These are phyloP conservation scores for Danionella cerebrum DNA, from an alignment of 2,113 vertebrate genomes.

Conservation along the genomic window DNA sequence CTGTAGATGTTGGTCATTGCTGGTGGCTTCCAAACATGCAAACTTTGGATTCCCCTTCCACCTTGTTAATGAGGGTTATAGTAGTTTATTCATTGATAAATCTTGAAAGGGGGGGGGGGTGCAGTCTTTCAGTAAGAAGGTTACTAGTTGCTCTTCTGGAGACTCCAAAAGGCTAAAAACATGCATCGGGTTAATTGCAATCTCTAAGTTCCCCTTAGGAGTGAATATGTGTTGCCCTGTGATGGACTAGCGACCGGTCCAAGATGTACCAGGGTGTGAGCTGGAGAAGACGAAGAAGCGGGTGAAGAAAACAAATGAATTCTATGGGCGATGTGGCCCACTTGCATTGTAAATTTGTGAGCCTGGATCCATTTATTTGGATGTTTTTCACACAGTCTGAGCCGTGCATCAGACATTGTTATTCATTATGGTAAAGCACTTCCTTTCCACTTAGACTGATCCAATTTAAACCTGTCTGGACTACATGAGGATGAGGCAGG, in stretches of 20 bases:
- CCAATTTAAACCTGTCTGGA: neutral
- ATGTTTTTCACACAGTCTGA: neutral
- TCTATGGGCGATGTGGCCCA: neutral
- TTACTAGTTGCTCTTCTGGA: no score
- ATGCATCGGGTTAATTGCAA: no score
- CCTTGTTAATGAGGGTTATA: neutral
- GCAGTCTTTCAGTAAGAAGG: no score
- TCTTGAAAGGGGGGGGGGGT: no score
- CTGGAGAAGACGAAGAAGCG: no score
- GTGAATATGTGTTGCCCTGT: no score
- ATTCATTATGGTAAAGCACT: constrained; percentile 9
- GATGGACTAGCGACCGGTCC: no score
- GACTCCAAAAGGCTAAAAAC: no score
- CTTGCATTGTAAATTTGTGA: constrained; percentile 1
- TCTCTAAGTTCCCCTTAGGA: no score
- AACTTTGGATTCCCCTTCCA: neutral
- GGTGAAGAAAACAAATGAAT: no score
- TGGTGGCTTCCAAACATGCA: neutral
- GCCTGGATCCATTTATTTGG: constrained; percentile 11
- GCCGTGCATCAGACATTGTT: constrained; percentile 9
- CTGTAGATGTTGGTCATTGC: neutral
- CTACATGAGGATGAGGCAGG: neutral
- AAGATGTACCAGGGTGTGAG: no score
- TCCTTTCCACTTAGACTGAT: constrained; percentile 6
- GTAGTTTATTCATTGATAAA: neutral